Conservation (phyloP, 2,888 invertebrate genomes). For the Ligdia adustata region DNA sequence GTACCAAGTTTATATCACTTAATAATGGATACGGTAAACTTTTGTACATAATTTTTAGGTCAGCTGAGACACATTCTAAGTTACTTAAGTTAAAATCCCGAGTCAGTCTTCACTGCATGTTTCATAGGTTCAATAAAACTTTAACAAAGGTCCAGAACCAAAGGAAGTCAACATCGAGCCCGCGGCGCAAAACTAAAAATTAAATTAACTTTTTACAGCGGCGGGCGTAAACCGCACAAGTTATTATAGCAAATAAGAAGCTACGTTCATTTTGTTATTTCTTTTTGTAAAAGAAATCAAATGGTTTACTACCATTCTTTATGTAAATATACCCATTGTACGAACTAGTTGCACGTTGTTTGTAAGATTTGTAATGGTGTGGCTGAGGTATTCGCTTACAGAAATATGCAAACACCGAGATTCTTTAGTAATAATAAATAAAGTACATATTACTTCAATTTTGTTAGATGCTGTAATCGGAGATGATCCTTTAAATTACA, state of each 20-base stretch:
- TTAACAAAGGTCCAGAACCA: slow-evolving; percentile 32
- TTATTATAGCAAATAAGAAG: slow-evolving; percentile 44
- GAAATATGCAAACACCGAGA: slow-evolving; percentile 17
- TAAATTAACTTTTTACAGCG: slow-evolving; percentile 47
- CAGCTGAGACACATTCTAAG: too few relatives aligned
- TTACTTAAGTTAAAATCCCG: too few relatives aligned
- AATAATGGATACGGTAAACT: too few relatives aligned
- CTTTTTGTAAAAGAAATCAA: slow-evolving; percentile 52
- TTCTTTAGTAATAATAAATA: slow-evolving; percentile 18
- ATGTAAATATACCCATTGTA: slow-evolving; percentile 59
- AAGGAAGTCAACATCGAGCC: slow-evolving; percentile 32
- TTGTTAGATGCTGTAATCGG: slow-evolving; percentile 10
- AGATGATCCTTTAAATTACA: too few relatives aligned
- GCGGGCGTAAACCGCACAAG: slow-evolving; percentile 40
- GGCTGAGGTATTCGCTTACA: slow-evolving; percentile 15
- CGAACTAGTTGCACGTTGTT: slow-evolving; percentile 26
- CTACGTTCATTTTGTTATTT: slow-evolving; percentile 49
- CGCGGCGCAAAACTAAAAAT: slow-evolving; percentile 35
- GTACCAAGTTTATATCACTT: too few relatives aligned
- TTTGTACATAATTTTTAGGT: too few relatives aligned
- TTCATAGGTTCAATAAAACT: slow-evolving; percentile 17
- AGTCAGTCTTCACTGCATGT: too few relatives aligned
- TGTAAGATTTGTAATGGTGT: slow-evolving; percentile 25
- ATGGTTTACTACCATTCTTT: slow-evolving; percentile 50
- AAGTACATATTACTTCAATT: slow-evolving; percentile 7